Conservation (phyloP, 2,888 invertebrate genomes). For the Pandemis cinnamomeana region DNA sequence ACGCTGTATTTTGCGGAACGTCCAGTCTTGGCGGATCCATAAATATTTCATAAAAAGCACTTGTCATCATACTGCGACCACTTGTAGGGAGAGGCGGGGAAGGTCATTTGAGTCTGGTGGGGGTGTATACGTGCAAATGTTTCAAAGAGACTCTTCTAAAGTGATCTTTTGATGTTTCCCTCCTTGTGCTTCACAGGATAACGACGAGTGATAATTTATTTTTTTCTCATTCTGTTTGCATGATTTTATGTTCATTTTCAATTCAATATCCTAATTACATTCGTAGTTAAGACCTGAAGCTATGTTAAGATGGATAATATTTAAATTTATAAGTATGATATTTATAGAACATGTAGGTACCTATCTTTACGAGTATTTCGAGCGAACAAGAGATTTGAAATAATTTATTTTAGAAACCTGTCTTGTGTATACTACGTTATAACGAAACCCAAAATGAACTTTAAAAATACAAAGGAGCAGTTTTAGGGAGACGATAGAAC, state of each 20-base stretch:
- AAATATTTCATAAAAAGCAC: conserved; percentile 33
- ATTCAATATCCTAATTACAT: conserved; percentile 34
- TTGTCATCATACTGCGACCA: conserved; percentile 23
- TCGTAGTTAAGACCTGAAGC: neutral
- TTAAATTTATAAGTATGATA: too few relatives aligned
- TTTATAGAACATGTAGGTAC: too few relatives aligned
- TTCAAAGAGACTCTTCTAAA: conserved; percentile 53
- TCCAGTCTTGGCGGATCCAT: conserved; percentile 23
- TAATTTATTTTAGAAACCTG: too few relatives aligned
- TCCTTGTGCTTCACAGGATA: conserved; percentile 43
- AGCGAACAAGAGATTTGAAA: too few relatives aligned
- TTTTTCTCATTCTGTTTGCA: conserved; percentile 40
- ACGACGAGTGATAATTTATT: conserved; percentile 43
- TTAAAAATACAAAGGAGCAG: too few relatives aligned
- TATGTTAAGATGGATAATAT: neutral
- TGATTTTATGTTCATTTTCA: conserved; percentile 34
- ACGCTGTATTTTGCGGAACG: conserved; percentile 6
- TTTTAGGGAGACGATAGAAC: too few relatives aligned
- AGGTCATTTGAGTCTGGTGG: conserved; percentile 46
- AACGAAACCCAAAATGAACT: too few relatives aligned
- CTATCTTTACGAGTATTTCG: too few relatives aligned
- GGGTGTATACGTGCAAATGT: conserved; percentile 48
- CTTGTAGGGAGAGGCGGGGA: conserved; percentile 32
- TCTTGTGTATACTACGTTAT: too few relatives aligned
- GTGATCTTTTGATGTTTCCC: conserved; percentile 56